phyloP scores from a whole-genome alignment of 2,113 vertebrate species.

The Thamnophis sirtalis region DNA sequence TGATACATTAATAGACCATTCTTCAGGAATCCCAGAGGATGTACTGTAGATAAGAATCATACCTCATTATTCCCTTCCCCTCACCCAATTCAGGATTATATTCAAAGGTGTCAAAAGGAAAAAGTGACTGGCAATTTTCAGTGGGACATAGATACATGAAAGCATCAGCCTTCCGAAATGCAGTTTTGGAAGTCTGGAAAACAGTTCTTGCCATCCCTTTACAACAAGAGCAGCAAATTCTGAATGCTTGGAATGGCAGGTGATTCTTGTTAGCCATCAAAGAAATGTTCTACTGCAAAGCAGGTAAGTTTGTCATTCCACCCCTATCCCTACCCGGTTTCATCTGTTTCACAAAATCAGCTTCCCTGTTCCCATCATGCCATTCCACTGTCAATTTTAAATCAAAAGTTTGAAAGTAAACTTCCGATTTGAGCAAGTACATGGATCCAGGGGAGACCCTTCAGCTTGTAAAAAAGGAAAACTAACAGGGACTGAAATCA shows the following conservation, averaged over 20 bases:
- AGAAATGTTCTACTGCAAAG: background rate
- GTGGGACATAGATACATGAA: background rate
- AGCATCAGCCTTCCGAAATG: background rate
- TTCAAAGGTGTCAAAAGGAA: background rate
- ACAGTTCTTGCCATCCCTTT: background rate
- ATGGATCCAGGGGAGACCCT: background rate
- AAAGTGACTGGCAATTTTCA: background rate
- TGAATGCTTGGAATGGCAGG: background rate
- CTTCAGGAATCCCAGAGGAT: background rate
- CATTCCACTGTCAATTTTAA: background rate
- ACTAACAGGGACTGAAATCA: no score
- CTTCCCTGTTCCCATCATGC: background rate
- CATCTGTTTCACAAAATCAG: background rate
- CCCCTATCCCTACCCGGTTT: accelerated
- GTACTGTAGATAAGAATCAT: background rate
- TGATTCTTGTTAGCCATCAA: background rate
- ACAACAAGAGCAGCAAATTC: background rate
- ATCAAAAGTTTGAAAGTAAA: background rate
- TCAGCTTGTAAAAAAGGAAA: background rate
- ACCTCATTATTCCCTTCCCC: background rate
- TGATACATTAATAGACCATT: background rate
- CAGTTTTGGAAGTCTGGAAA: background rate
- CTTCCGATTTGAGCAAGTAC: background rate
- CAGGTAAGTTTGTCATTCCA: no score
- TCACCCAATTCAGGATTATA: background rate